Evolutionary conservation across 2,888 invertebrate genomes (phyloP).

Genomic region (Ferdinandea cuprea): DNA sequence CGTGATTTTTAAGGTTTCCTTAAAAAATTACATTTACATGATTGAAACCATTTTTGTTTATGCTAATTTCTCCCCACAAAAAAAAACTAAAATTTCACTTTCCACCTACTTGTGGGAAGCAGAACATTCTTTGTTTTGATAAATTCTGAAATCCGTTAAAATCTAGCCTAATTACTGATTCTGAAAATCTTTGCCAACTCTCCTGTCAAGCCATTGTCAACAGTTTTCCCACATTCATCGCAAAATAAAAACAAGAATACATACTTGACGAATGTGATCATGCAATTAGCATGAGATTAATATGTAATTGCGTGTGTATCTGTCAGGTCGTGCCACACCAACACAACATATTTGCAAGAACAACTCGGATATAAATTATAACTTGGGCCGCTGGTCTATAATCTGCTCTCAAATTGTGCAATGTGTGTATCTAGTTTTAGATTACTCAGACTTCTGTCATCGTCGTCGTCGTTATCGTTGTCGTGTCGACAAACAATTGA

Average conservation of each 20-base stretch:
- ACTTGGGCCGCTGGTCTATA: conserved; percentile 15
- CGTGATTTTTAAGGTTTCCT: background rate
- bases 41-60: background rate
- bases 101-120: conserved; percentile 20
- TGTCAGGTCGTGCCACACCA: conserved; percentile 36
- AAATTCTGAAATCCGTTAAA: conserved; percentile 10
- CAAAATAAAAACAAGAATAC: conserved; percentile 47
- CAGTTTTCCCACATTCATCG: conserved; percentile 61
- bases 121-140: conserved; percentile 19
- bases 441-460: conserved; percentile 9
- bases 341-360: conserved; percentile 49
- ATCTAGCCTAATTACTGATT: conserved; percentile 35
- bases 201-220: conserved; percentile 49
- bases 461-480: too few species aligned
- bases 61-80: conserved; percentile 2
- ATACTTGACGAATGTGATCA: conserved; percentile 68
- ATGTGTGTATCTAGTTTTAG: conserved; percentile 16
- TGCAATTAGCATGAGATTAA: conserved; percentile 66
- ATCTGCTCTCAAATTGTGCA: conserved; percentile 37
- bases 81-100: conserved; percentile 9
- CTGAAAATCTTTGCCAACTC: conserved; percentile 12
- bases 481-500: conserved; percentile 55
- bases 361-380: conserved; percentile 55
- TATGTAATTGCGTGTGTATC: conserved; percentile 40
- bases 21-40: too few species aligned